Conservation (phyloP, 2,888 invertebrate species). For the Tineola bisselliella region DNA sequence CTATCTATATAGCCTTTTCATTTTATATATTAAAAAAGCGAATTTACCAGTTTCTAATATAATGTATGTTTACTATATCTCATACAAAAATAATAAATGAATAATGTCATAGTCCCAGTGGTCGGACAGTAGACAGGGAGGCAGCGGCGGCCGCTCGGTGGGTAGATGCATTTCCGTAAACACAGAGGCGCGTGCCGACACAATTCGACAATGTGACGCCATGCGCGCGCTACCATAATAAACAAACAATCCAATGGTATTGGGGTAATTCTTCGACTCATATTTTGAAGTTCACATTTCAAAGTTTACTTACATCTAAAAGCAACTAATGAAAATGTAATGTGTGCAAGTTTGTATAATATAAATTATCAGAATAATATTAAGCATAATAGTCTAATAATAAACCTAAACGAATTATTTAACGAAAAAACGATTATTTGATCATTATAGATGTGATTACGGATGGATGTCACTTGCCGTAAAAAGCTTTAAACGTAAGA, state of each 20-base stretch:
- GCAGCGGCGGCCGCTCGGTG: not conserved
- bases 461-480: not conserved
- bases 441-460: too few species aligned
- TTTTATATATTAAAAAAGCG: too few species aligned
- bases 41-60: too few species aligned
- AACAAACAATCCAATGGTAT: not conserved
- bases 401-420: too few species aligned
- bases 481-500: slow-evolving; percentile 6
- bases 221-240: slow-evolving; percentile 7
- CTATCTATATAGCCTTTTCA: too few species aligned
- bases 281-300: not conserved
- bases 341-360: too few species aligned
- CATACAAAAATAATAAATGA: not conserved
- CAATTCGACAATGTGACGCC: not conserved
- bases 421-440: too few species aligned
- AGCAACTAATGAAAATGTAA: too few species aligned
- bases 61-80: too few species aligned
- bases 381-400: too few species aligned
- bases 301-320: not conserved
- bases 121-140: not conserved
- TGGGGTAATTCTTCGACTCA: not conserved
- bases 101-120: not conserved
- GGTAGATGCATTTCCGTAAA: slow-evolving; percentile 31
- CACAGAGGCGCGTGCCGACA: slow-evolving; percentile 17
- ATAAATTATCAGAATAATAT: too few species aligned